A percentile compares a stretch with the other conserved stretches of the same genome.
Evolutionary conservation across 2,113 vertebrate genomes (phyloP).

Genomic region (Myrmophylax atrothorax): DNA sequence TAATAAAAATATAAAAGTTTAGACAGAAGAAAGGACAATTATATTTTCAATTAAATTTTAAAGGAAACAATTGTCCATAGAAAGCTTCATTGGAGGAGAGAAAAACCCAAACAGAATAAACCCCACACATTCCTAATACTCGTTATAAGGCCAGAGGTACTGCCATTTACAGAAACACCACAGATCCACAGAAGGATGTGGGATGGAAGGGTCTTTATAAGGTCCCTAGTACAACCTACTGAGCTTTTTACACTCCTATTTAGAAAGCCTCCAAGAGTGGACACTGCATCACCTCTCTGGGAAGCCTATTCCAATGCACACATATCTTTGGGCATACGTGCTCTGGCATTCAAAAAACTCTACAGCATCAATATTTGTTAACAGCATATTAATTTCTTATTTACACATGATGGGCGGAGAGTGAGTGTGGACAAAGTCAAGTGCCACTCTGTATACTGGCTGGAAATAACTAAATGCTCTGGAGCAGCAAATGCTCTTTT

Average conservation of each 20-base stretch:
- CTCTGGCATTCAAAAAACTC: neutral
- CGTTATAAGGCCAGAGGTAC: neutral
- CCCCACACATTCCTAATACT: neutral
- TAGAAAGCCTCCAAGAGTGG: neutral
- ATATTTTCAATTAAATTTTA: neutral
- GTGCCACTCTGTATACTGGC: neutral
- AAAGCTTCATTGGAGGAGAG: neutral
- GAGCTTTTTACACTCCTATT: neutral
- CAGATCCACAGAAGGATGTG: neutral
- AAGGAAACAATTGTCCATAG: neutral
- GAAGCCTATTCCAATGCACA: neutral
- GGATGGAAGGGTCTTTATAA: neutral
- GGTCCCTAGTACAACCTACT: neutral
- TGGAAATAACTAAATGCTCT: neutral
- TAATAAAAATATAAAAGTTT: neutral
- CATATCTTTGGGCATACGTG: neutral
- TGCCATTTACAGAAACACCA: neutral
- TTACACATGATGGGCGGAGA: neutral
- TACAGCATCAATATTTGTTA: neutral
- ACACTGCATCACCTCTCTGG: neutral
- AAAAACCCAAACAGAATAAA: neutral
- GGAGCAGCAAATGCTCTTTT: neutral
- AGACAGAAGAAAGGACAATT: neutral
- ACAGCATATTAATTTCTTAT: neutral
- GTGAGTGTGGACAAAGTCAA: neutral